Conservation (phyloP, 2,888 invertebrate genomes). For the Drosophila birchii region DNA sequence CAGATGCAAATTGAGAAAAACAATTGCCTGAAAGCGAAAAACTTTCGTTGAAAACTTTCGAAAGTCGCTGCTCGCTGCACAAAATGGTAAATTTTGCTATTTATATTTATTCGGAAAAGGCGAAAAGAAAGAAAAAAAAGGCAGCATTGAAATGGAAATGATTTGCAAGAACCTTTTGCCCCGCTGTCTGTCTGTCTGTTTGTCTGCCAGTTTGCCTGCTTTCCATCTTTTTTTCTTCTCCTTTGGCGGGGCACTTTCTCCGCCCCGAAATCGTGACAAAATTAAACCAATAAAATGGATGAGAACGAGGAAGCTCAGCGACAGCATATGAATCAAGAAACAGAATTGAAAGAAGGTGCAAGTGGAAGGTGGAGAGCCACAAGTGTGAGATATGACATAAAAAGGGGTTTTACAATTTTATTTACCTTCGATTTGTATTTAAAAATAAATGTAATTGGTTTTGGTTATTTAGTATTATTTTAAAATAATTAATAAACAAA, state of each 20-base stretch:
- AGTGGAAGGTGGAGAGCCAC: no score
- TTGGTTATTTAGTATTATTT: neutral
- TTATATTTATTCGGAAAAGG: conserved; percentile 53
- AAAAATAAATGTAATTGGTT: neutral
- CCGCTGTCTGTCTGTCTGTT: conserved; percentile 5
- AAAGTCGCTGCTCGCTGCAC: conserved; percentile 56
- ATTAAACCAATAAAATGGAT: conserved; percentile 60
- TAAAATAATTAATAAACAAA: neutral
- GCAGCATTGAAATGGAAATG: conserved; percentile 48
- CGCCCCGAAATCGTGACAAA: conserved; percentile 69
- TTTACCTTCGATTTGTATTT: neutral
- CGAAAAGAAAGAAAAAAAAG: conserved; percentile 7
- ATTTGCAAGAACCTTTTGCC: conserved; percentile 48
- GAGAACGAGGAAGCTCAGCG: conserved; percentile 1
- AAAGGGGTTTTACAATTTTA: neutral
- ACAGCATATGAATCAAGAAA: conserved; percentile 10
- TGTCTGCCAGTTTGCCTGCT: conserved; percentile 13
- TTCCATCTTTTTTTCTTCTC: conserved; percentile 18
- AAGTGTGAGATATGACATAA: neutral
- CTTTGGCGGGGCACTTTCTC: conserved; percentile 40
- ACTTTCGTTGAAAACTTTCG: conserved; percentile 46
- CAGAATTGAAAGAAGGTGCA: neutral
- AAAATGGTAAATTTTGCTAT: conserved; percentile 76
- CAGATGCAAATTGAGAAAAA: conserved; percentile 33
- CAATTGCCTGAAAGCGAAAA: conserved; percentile 44